Base-by-base conservation (phyloP, 2,888 invertebrate species). In the Euproctis similis region DNA sequence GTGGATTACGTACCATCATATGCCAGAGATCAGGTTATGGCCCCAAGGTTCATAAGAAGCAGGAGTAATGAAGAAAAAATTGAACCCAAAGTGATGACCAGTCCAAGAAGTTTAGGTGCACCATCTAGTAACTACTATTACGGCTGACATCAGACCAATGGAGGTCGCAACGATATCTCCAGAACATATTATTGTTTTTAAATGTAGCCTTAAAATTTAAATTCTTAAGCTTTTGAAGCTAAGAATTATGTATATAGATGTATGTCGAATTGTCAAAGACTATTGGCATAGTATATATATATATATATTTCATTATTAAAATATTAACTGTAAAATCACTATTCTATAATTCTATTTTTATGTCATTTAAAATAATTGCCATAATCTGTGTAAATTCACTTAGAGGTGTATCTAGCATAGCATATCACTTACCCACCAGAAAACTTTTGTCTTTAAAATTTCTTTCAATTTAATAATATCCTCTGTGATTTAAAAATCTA, bases 101-200 rank as follows among this genome's bases (percentile, higher is more conserved):
- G 81, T 40, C 82, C 82, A 2, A 81, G 76, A 26, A 81, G 82
- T 30, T 64, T 84, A 54, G 69, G 72, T 18, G 67, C 74, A 2
- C 80, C 71, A 42, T 67, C 76, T 0, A 73, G 64, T 44, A 74
- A 80, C 24, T 81, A 67, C 36, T 80, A 77, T 42, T 82, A 81
- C 12, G 81, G 80, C 59, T 82, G 80, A 82, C 64, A 46, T 25
- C 44, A 58, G 26, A 54, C 58, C n/a, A 31, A 39, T 11, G 55
- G 62, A 39, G 62, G 59, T 36, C 40, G 38, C 12, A 30, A 34
- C 6, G 56, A 59, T 21, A 46, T 56, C 55, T 66, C 73, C 46
- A 61, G 65, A 39, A 66, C 60, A 8, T 75, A 68, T 33, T 75
- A 68, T 33, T 73, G 70, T 51, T n/a, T n/a, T 74, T 45, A 74